Evolutionary conservation across 2,797 vertebrate genomes (phyloP).

Genomic region (Tolypeutes matacus): DNA sequence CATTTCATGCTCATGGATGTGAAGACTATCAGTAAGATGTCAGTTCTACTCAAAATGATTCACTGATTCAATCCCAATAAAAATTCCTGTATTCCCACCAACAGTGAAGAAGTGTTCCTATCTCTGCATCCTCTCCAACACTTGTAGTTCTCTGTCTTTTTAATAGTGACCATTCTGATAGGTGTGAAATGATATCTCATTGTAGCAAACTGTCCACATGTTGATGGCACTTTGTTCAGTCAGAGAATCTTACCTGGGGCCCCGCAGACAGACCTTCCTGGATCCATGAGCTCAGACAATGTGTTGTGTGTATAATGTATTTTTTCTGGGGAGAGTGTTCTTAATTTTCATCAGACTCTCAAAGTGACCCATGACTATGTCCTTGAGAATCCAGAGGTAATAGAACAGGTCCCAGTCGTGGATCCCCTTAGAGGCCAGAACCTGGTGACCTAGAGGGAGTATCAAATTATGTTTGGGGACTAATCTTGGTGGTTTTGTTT

Average conservation of each 20-base stretch:
- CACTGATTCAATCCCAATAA: too few relatives aligned
- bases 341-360: background rate
- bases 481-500: background rate
- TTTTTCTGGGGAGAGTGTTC: background rate
- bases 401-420: background rate
- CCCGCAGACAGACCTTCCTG: background rate
- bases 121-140: too few relatives aligned
- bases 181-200: too few relatives aligned
- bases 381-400: background rate
- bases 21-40: too few relatives aligned
- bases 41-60: too few relatives aligned
- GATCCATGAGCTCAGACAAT: accelerated
- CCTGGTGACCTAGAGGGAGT: background rate
- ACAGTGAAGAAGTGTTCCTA: too few relatives aligned
- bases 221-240: background rate
- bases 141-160: too few relatives aligned
- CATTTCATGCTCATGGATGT: too few relatives aligned
- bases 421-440: background rate
- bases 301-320: background rate
- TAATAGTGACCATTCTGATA: too few relatives aligned
- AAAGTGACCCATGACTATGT: background rate
- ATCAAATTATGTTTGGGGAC: background rate
- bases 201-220: background rate
- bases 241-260: background rate
- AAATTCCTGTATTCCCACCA: too few relatives aligned